Evolutionary conservation across 2,888 invertebrate species (phyloP).

Genomic region (Tipula lateralis): DNA sequence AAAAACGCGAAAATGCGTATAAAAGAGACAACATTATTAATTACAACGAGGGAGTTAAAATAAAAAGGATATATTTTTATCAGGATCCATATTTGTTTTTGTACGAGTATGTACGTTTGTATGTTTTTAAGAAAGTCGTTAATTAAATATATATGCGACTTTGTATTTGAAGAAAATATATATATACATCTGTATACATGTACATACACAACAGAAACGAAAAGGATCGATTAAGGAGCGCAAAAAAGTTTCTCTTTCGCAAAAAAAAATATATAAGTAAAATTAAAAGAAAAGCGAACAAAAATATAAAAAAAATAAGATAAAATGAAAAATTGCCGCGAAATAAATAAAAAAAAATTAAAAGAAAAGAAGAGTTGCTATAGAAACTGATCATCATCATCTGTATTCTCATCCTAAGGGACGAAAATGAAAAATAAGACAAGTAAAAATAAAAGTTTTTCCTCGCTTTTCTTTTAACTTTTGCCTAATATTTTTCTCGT

Average conservation of each 20-base stretch:
- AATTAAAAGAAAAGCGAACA: constrained; percentile 15
- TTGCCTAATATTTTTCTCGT: neutral
- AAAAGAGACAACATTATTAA: neutral
- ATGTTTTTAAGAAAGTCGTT: neutral
- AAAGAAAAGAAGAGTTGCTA: constrained; percentile 32
- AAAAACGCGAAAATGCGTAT: neutral
- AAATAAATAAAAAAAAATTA: constrained; percentile 1
- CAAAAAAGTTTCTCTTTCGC: constrained; percentile 6
- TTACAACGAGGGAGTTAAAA: neutral
- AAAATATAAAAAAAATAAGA: neutral
- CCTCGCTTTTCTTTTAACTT: neutral
- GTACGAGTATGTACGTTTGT: neutral
- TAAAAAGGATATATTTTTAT: neutral
- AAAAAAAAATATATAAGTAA: neutral
- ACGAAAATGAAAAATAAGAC: constrained; percentile 28
- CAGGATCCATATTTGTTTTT: neutral
- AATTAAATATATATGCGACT: constrained; percentile 15
- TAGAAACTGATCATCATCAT: constrained; percentile 30
- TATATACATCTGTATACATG: neutral
- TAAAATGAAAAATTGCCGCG: constrained; percentile 24
- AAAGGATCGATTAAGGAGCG: constrained; percentile 11
- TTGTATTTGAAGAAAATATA: neutral
- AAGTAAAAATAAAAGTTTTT: constrained; percentile 20
- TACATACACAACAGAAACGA: neutral
- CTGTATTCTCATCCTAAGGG: constrained; percentile 31